Evolutionary conservation across 2,797 vertebrate species (phyloP), one percentile per base, ranked within the genome.

Genomic region (Mergus octosetaceus): DNA sequence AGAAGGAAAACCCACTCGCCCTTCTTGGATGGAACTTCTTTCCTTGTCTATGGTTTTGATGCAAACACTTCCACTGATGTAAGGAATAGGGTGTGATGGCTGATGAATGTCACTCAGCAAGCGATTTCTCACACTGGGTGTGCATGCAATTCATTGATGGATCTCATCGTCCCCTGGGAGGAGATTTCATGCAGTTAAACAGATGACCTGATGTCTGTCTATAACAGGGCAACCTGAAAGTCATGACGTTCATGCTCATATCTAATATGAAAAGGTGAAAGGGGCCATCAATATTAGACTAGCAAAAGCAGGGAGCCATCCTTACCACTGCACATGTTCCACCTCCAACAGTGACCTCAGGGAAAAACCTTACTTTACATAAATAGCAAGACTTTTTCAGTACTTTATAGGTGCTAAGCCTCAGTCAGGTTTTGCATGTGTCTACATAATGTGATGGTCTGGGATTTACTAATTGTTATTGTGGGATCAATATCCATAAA

Each of bases 31-130:
- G 71, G 10, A 32, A 28, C 22, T 45, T 69, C 20, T 57, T 68
- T 47, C 13, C 30, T 45, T 74, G 24, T 34, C 34, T 85, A 22
- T 11, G 30, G 17, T 64, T 77, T 77, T 3, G 5, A 80, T 89
- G 54, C 39, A 74, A 85, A 61, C 3, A 18, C 6, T 90, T 58
- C 28, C 61, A 41, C 61, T 41, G 38, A 64, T 43, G 38, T 71
- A 71, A 69, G 36, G 71, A 85, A 32, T 32, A 36, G 39, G 36
- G 41, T 65, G 28, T 6, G n/a, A 25, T 54, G 21, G 47, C 19
- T 87, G 79, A 56, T 0, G 3, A 57, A 30, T 0, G 3, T 4
- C 6, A 54, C 15, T 32, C 51, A 41, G 38, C 15, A 39, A 57
- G 53, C 27, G 47, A 74, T 56, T 81, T 70, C 43, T 68, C 30